A percentile compares a stretch with the other conserved stretches of the same genome.
Conservation (phyloP, 2,888 invertebrate species). For the Heteropelma amictum region DNA sequence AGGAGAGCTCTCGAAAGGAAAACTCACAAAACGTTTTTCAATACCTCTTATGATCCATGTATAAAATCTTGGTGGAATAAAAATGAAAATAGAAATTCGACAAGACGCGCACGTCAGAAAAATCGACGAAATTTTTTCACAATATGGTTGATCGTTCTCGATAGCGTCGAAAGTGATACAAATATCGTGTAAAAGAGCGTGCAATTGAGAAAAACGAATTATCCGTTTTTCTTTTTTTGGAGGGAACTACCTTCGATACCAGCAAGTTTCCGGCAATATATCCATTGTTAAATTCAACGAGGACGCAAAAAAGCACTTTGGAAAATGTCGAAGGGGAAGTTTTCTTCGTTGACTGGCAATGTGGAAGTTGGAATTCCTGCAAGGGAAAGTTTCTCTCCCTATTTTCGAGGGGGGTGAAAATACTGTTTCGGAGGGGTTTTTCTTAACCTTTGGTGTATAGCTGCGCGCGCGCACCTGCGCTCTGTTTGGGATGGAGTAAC, state of each 20-base stretch:
- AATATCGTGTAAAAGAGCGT: neutral
- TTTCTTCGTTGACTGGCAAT: conserved; percentile 6
- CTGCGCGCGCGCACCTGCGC: conserved; percentile 65
- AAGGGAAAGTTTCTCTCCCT: conserved; percentile 18
- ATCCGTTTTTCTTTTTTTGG: conserved; percentile 40
- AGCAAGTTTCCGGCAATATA: conserved; percentile 55
- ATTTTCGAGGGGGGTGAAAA: conserved; percentile 39
- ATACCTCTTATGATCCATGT: neutral
- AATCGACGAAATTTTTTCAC: conserved; percentile 30
- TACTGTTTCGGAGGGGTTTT: conserved; percentile 36
- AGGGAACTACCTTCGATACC: conserved; percentile 59
- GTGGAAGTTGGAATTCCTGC: conserved; percentile 32
- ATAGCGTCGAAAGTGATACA: neutral
- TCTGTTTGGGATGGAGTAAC: conserved; percentile 58
- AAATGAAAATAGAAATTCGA: conserved; percentile 1
- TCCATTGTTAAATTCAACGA: conserved; percentile 17
- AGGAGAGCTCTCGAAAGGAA: neutral
- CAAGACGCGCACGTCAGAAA: conserved; percentile 6
- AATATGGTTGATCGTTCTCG: conserved; percentile 28
- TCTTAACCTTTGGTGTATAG: conserved; percentile 60
- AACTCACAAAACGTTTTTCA: neutral
- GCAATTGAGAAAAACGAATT: neutral
- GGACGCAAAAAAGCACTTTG: neutral
- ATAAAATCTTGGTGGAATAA: neutral
- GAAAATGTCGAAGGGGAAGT: conserved; percentile 13